phyloP scores from a whole-genome alignment of 1,140 invertebrate genomes.

The Scaptomyza hsui region DNA sequence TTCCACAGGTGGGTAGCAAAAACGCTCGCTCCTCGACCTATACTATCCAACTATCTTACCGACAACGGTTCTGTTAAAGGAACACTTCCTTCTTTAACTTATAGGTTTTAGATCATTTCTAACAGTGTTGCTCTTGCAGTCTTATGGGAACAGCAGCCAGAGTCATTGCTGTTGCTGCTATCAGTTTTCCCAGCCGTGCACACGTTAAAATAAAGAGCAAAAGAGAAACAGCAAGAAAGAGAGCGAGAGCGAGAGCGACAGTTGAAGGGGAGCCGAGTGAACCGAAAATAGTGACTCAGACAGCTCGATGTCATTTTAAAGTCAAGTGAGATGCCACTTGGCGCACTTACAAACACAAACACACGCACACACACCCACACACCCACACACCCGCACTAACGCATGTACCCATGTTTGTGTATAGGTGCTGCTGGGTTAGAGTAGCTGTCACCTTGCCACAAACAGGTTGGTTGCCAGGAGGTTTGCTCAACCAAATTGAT shows the following conservation, averaged over 20 bases:
- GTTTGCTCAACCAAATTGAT: constrained; percentile 28
- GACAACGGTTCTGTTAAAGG: too few relatives aligned
- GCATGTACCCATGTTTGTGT: background rate
- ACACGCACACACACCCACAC: constrained; percentile 9
- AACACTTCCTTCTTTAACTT: too few relatives aligned
- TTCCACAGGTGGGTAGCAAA: too few relatives aligned
- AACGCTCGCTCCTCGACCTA: too few relatives aligned
- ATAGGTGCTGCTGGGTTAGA: background rate
- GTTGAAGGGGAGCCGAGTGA: background rate
- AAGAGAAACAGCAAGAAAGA: background rate
- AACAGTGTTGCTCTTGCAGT: constrained; percentile 22
- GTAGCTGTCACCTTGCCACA: constrained; percentile 7
- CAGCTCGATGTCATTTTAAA: constrained; percentile 63
- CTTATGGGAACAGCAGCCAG: constrained; percentile 17
- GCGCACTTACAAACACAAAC: constrained; percentile 12
- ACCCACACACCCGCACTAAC: background rate
- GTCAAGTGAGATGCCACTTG: constrained; percentile 66
- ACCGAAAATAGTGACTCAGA: background rate
- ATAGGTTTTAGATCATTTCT: too few relatives aligned
- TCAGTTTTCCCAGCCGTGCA: constrained; percentile 35
- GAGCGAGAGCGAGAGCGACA: background rate
- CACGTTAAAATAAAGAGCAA: background rate
- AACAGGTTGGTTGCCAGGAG: background rate
- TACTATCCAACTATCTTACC: too few relatives aligned
- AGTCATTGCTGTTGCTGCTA: constrained; percentile 22